phyloP scores from a whole-genome alignment of 2,113 vertebrate genomes.

The Bubalus kerabau region DNA sequence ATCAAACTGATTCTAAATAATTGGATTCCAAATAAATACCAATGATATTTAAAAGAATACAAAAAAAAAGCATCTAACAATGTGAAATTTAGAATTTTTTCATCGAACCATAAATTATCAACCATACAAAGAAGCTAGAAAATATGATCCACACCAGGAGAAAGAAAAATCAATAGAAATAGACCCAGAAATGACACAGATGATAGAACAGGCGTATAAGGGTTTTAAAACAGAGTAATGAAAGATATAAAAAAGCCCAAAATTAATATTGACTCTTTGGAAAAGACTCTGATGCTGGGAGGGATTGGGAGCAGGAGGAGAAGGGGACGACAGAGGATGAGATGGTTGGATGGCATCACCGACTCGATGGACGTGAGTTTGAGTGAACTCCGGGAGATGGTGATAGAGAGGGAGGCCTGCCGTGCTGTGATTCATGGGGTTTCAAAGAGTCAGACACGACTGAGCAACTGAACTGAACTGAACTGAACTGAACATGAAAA shows the following conservation, averaged over 20 bases:
- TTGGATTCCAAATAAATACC: background rate
- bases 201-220: background rate
- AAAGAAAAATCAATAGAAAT: background rate
- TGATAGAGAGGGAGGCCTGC: too few species aligned
- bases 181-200: background rate
- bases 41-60: background rate
- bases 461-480: too few species aligned
- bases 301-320: too few species aligned
- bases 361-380: too few species aligned
- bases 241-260: background rate
- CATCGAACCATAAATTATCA: background rate
- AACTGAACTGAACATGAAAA: background rate
- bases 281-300: too few species aligned
- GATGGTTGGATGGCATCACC: too few species aligned
- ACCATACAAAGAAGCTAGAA: background rate
- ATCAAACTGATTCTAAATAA: background rate
- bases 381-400: too few species aligned
- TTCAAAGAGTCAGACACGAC: too few species aligned
- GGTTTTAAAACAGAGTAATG: background rate
- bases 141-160: background rate
- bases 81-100: background rate
- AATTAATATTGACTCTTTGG: background rate
- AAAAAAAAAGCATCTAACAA: background rate
- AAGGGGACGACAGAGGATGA: too few species aligned
- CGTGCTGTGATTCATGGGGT: too few species aligned